These are phyloP conservation scores for Aphelocoma californica DNA, from an alignment of 2,797 vertebrate species.

Conservation along the genomic window DNA sequence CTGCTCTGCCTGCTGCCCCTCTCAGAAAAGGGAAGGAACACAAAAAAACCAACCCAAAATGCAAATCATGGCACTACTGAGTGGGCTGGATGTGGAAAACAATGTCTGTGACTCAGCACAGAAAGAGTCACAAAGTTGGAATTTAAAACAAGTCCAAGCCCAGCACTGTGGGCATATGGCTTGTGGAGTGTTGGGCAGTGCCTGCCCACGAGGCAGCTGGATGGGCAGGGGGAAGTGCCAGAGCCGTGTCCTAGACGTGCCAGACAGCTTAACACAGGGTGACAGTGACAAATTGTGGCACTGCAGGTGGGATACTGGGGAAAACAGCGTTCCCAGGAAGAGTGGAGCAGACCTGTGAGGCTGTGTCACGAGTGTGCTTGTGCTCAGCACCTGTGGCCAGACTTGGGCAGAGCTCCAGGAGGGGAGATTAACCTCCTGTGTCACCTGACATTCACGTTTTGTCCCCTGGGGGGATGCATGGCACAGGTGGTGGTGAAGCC, in stretches of 20 bases:
- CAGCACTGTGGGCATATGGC: neutral
- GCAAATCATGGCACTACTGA: neutral
- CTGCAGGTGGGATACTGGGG: neutral
- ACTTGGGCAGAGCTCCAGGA: neutral
- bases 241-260: neutral
- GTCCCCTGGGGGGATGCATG: neutral
- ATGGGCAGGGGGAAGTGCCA: neutral
- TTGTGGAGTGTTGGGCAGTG: fast-evolving
- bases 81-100: neutral
- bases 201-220: neutral
- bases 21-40: neutral
- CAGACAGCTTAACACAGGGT: neutral
- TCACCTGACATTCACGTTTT: fast-evolving
- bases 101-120: neutral
- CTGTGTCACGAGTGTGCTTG: neutral
- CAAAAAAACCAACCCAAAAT: neutral
- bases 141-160: neutral
- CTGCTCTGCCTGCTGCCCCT: neutral
- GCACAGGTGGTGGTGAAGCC: neutral
- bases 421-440: neutral
- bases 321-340: neutral
- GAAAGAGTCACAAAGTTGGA: neutral
- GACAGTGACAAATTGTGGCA: neutral
- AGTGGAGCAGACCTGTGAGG: neutral
- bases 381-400: fast-evolving